These are phyloP conservation scores for Potamarius usumacintae DNA, from an alignment of 2,113 vertebrate genomes.

Conservation along the genomic window DNA sequence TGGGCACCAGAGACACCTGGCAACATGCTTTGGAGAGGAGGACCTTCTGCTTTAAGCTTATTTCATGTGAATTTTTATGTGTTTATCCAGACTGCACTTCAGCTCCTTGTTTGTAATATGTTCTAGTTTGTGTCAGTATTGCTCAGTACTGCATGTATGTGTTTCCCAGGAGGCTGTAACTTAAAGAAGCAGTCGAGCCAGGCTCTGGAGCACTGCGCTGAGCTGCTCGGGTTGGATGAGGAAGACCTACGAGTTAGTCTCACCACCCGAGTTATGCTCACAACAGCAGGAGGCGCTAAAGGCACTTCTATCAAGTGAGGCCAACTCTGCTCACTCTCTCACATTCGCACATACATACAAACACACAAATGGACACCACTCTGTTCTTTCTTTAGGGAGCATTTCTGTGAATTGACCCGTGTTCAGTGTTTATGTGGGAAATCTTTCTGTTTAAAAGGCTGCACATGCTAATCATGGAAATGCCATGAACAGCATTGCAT, in stretches of 20 bases:
- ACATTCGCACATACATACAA: not conserved
- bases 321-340: not conserved
- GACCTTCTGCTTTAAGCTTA: not conserved
- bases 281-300: conserved; percentile 95
- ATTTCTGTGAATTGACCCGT: not conserved
- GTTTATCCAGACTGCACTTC: not conserved
- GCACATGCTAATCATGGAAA: not conserved
- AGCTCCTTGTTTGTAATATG: not conserved
- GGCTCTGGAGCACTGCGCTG: conserved; percentile 83
- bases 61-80: not conserved
- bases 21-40: not conserved
- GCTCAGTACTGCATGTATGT: not conserved
- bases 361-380: not conserved
- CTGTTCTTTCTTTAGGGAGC: not conserved
- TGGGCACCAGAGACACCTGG: not conserved
- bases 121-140: not conserved
- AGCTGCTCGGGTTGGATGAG: conserved; percentile 86
- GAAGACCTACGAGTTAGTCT: conserved; percentile 91
- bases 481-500: not conserved
- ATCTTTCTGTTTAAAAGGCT: not conserved
- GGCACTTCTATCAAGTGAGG: conserved; percentile 96
- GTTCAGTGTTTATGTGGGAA: not conserved
- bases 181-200: conserved; percentile 81
- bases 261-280: conserved; percentile 93
- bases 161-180: conserved; percentile 83